Evolutionary conservation across 1,140 invertebrate genomes (phyloP), one percentile per base, ranked within the genome.

Genomic region (Charaxes varanes): DNA sequence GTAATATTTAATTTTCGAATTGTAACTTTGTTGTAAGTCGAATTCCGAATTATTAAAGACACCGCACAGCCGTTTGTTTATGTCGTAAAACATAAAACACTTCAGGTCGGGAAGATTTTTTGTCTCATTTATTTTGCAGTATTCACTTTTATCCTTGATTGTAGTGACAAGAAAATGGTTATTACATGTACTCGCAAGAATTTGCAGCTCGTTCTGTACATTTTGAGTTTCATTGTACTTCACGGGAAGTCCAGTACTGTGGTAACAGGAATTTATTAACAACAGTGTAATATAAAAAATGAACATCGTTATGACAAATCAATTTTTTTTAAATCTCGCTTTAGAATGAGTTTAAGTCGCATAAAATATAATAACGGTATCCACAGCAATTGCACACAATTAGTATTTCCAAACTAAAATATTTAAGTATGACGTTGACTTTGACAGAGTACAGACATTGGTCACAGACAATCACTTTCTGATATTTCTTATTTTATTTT

Each of bases 61-160:
- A 11, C 32, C 14, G 34, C 74, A 82, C 4, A 82, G 56, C 17
- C 70, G 70, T 15, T 18, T 57, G 31, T 62, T 78, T 46, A 79
- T 76, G 22, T 82, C 78, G 19, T 69, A 78, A 43, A 74, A 79
- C 41, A 76, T 69, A 7, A 67, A 53, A 55, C 78, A 82, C 47
- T 67, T 44, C 15, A 72, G 47, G 14, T 68, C 49, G 27, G 43
- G 46, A 16, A 48, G 45, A 12, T 13, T 52, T 15, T 53, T 41
- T 26, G 47, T 26, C 4, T 34, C 46, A 16, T 16, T 13, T 4
- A 54, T 23, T 34, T 56, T 51, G 35, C 77, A 81, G 27, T 58
- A 41, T 16, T 53, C 18, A 23, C 65, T 24, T 41, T 67, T 49
- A 10, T 38, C 56, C 24, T 53, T 52, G 16, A 79, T 68, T 44